Evolutionary conservation across 2,113 vertebrate species (phyloP).

Genomic region (Hoplias malabaricus): DNA sequence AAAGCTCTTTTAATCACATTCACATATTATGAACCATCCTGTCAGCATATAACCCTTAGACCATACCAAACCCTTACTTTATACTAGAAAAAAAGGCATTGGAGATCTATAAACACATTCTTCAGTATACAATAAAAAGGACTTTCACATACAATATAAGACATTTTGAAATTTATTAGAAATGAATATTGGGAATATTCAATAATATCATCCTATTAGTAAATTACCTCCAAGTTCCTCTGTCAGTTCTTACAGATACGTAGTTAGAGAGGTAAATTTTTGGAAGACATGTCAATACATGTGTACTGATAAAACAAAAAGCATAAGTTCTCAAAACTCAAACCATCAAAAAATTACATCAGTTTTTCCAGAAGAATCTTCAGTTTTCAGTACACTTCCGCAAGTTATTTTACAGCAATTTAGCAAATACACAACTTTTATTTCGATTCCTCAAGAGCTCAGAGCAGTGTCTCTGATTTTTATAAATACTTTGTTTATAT

Average conservation of each 20-base stretch:
- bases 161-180: conserved; percentile 26
- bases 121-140: background rate
- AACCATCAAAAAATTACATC: background rate
- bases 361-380: background rate
- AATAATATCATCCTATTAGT: conserved; percentile 21
- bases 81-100: background rate
- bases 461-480: background rate
- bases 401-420: background rate
- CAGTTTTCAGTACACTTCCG: background rate
- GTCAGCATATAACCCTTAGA: too few relatives aligned
- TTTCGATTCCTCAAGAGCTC: background rate
- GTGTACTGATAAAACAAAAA: background rate
- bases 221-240: background rate
- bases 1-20: too few relatives aligned
- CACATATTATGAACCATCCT: too few relatives aligned
- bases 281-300: background rate
- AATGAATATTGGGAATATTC: background rate
- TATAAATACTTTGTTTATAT: background rate
- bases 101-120: background rate
- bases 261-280: background rate
- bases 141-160: background rate
- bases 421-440: background rate
- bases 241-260: background rate
- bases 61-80: too few relatives aligned
- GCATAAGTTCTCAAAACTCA: background rate